Base-by-base conservation (phyloP, 2,888 invertebrate genomes). In the Noctua janthina region DNA sequence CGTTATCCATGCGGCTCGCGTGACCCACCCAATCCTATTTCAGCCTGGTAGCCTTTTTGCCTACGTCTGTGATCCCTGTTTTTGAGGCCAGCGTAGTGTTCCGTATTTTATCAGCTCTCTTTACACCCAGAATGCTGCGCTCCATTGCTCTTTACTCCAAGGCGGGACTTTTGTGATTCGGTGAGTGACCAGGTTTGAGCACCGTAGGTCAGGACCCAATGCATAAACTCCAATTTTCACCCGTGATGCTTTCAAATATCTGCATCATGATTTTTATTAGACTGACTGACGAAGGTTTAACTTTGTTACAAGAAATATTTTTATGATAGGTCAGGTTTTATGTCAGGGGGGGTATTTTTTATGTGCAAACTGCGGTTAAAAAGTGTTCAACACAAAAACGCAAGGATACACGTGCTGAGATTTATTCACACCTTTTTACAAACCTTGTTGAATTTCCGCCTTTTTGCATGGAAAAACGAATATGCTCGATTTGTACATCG, bases 291-390 rank as follows among this genome's bases (percentile, higher is more conserved):
- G 11, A 43, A 46, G n/a, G 23, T 5, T 20, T 43, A 7, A 17
- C 17, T 76, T 46, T 6, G 11, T n/a, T 46, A n/a, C 5, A 10
- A 59, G 17, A 8, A 59, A 8, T 76, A 49, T 49, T 59, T 15
- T 49, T 39, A 76, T n/a, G n/a, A 76, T n/a, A n/a, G 35, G n/a
- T n/a, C 23, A 67, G n/a, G 35, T 51, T 29, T 43, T 56, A 80
- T 29, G 59, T 59, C 70, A 59, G 23, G 23, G 64, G 46, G n/a
- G n/a, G n/a, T 49, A 54, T n/a, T 74, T 46, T 35, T 35, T 20
- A 46, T 62, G 15, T 13, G 5, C 8, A n/a, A 79, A 23, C 35
- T 66, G 20, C 23, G 20, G 51, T 10, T 56, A 67, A 56, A 51
- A 59, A 68, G 78, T 56, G 35, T 20, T 54, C 70, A 39, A 35